Base-by-base conservation (phyloP, 2,888 invertebrate genomes). In the Steinernema hermaphroditum region DNA sequence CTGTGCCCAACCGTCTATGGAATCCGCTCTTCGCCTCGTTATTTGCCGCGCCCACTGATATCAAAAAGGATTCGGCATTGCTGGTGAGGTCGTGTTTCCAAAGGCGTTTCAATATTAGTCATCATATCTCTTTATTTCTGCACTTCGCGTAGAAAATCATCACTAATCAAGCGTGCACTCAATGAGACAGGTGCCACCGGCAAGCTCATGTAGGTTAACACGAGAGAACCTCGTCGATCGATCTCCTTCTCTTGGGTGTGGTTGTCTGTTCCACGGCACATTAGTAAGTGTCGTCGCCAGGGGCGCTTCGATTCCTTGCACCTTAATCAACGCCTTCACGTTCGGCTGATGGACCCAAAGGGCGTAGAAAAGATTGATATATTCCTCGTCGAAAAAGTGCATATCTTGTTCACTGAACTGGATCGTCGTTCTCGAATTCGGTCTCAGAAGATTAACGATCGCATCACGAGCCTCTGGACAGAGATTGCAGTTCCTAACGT, bases 231-330 rank as follows among this genome's bases (percentile, higher is more conserved):
- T 22, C 9, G 1, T 32, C 9, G 62, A 62, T 14, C n/a, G 1
- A 1, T 4, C 62, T 29, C 62, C 62, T n/a, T 62, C 62, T 29
- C 16, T 62, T 2, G 62, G 62, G 27, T 62, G 62, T 2, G 12
- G 29, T 16, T 29, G 32, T 9, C 19, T 29, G 32, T 62, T 62
- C 62, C 62, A 62, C 8, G 32, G 62, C 62, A 62, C 62, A 14
- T 14, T n/a, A 9, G 14, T 16, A 12, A 62, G 32, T 1, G 32
- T 1, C 32, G 6, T 9, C 8, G 62, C 62, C 32, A 32, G 16
- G 2, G 9, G 4, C 27, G 6, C 16, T 6, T 14, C 34, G 16
- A 62, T n/a, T 16, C 29, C 29, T 6, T 34, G 29, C 8, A 62
- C 12, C 32, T 29, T 29, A 2, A 62, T 34, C 4, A 62, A 2